Conservation (phyloP, 2,797 vertebrate genomes). For the Halcyon badia region DNA sequence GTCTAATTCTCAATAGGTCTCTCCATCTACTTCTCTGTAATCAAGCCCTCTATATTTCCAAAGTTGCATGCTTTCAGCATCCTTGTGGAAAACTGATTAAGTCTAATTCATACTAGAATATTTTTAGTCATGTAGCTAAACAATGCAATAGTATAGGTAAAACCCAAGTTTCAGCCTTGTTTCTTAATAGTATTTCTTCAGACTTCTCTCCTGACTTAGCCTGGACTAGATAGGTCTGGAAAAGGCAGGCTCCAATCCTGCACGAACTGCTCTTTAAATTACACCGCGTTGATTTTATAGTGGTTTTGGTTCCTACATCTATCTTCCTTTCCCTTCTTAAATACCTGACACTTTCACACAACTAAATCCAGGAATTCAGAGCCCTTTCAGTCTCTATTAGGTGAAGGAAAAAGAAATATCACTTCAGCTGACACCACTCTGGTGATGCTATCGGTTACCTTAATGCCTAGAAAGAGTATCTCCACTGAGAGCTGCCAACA, state of each 20-base stretch:
- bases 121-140: not conserved
- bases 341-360: not conserved
- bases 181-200: not conserved
- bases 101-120: not conserved
- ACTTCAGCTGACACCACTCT: not conserved
- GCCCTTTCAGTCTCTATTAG: constrained; percentile 6
- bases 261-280: not conserved
- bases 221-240: not conserved
- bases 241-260: accelerated
- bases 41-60: not conserved
- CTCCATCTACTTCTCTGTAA: not conserved
- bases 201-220: not conserved
- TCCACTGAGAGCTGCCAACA: not conserved
- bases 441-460: not conserved
- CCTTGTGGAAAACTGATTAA: not conserved
- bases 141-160: not conserved
- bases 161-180: not conserved
- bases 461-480: not conserved
- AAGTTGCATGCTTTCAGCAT: not conserved
- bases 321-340: not conserved
- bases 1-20: not conserved
- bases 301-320: not conserved
- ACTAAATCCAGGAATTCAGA: not conserved
- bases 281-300: not conserved
- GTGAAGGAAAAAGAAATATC: constrained; percentile 9